These are phyloP conservation scores for Scelioninae gen. 1 DNA, from an alignment of 2,888 invertebrate genomes.

Conservation along the genomic window DNA sequence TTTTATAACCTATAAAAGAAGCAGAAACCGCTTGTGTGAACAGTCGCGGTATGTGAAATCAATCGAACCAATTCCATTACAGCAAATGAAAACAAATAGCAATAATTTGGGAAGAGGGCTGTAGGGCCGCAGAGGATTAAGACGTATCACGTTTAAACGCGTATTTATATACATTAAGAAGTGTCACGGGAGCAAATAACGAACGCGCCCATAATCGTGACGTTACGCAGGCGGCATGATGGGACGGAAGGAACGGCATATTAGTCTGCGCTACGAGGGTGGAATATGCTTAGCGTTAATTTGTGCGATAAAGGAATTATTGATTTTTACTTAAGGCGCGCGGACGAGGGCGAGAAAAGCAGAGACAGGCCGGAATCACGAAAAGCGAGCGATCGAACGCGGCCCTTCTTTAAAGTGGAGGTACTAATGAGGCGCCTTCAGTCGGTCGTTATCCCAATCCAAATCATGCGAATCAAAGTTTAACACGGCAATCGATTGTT, in stretches of 20 bases:
- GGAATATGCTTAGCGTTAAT: conserved; percentile 83
- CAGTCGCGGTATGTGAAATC: no score
- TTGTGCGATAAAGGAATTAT: conserved; percentile 83
- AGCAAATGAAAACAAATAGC: conserved; percentile 58
- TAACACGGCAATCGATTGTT: conserved; percentile 46
- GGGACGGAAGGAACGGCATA: conserved; percentile 72
- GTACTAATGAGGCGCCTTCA: conserved; percentile 79
- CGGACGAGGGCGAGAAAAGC: conserved; percentile 78
- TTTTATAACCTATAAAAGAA: no score
- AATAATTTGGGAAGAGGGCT: conserved; percentile 58
- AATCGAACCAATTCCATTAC: conserved; percentile 50
- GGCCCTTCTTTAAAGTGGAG: conserved; percentile 69
- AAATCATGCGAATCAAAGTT: conserved; percentile 56
- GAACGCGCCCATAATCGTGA: conserved; percentile 73
- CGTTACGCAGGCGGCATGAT: conserved; percentile 74
- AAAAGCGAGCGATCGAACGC: conserved; percentile 70
- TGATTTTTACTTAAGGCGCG: conserved; percentile 83
- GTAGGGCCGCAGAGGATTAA: conserved; percentile 70
- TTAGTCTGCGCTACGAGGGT: conserved; percentile 77
- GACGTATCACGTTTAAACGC: conserved; percentile 55
- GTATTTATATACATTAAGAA: conserved; percentile 67
- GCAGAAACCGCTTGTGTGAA: no score
- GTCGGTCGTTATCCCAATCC: conserved; percentile 72
- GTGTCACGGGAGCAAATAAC: conserved; percentile 66
- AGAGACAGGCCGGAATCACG: conserved; percentile 67